Evolutionary conservation across 1,140 invertebrate genomes (phyloP), one percentile per base, ranked within the genome.

Genomic region (Aphelinus atriplicis): DNA sequence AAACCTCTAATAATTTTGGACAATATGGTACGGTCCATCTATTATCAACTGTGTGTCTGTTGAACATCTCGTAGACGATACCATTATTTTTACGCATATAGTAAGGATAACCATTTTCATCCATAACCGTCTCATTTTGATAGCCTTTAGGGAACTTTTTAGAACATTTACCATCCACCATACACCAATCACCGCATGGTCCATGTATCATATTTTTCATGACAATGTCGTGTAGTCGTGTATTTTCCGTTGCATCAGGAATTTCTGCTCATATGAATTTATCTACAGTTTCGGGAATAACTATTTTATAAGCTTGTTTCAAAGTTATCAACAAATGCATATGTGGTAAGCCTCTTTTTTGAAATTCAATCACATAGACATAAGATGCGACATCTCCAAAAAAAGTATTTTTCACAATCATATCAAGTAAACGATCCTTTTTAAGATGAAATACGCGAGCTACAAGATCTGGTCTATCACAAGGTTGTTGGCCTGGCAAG

Each of bases 211-310:
- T 88, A 67, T 83, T 82, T 66, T 63, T 80, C 45, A 69, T 84
- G 9, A 85, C 79, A 74, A 83, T 80, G 9, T 83, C 80, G 80
- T 81, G 81, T 10, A 88, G 71, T 61, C 64, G 42, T 50, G 83
- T 81, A 82, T 90, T 83, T 64, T 60, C 77, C 71, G 53, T 53
- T 50, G 63, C 76, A 85, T 90, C 84, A 5, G 89, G 88, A 75
- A 91, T 85, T 83, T 91, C 89, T 45, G 88, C 89, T 71, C 72
- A 88, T 67, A 74, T 74, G 45, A 26, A 61, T 57, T 46, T 60
- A 66, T 74, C 64, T 43, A 74, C 48, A 47, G n/a, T 46, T 7
- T 58, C 46, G 50, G 72, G 46, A 60, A 47, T 67, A 45, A 1
- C n/a, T 58, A 73, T 58, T 66, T 77, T 73, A 58, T 5, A 50